Evolutionary conservation across 2,113 vertebrate genomes (phyloP).

Genomic region (Lampris megalopsis): DNA sequence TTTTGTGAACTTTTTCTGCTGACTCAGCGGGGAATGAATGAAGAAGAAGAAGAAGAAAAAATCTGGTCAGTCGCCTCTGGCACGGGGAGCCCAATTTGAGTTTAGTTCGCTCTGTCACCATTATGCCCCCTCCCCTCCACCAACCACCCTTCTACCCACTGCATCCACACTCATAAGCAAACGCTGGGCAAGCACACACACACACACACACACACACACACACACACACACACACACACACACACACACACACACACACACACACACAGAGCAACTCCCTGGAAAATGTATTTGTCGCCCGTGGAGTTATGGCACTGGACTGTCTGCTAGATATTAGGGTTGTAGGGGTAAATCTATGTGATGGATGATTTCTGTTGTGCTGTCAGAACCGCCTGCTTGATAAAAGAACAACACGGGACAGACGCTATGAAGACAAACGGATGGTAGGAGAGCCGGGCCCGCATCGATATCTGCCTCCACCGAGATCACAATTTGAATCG

Average conservation of each 20-base stretch:
- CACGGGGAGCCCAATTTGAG: slow-evolving; percentile 68
- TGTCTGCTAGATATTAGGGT: slow-evolving; percentile 72
- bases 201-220: slow-evolving; percentile 16
- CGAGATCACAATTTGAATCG: slow-evolving; percentile 37
- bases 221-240: slow-evolving; percentile 29
- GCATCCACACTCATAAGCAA: too few species aligned
- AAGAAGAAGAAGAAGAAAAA: too few species aligned
- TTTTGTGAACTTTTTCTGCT: slow-evolving; percentile 79
- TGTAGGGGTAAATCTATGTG: slow-evolving; percentile 72
- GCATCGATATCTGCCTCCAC: slow-evolving; percentile 50
- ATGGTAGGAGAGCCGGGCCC: slow-evolving; percentile 40
- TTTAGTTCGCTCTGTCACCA: slow-evolving; percentile 70
- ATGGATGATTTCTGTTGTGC: slow-evolving; percentile 72
- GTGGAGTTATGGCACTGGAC: slow-evolving; percentile 72
- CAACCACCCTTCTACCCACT: slow-evolving; percentile 32
- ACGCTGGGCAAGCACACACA: slow-evolving; percentile 18
- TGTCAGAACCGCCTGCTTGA: slow-evolving; percentile 65
- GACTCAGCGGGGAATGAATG: slow-evolving; percentile 57
- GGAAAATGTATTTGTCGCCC: slow-evolving; percentile 66
- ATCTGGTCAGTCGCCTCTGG: slow-evolving; percentile 62
- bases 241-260: not conserved
- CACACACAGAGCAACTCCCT: slow-evolving; percentile 8
- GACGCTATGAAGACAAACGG: slow-evolving; percentile 49
- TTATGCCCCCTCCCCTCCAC: slow-evolving; percentile 31
- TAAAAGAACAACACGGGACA: slow-evolving; percentile 66